Conservation (phyloP, 2,797 vertebrate genomes). For the Acanthurus leucopareius region DNA sequence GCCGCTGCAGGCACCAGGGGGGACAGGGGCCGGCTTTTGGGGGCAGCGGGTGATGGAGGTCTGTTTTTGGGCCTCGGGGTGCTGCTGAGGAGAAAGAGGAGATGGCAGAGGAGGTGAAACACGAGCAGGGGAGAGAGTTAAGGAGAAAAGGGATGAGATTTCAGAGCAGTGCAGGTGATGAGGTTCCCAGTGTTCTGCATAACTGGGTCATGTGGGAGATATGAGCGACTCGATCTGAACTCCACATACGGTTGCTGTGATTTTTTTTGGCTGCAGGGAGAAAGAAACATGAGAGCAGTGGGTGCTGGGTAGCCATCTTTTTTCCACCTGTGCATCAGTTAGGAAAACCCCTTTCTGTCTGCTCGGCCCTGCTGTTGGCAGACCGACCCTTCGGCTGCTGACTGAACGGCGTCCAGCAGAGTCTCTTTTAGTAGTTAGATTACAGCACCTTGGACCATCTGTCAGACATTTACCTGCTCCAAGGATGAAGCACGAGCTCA, state of each 20-base stretch:
- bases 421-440: constrained; percentile 41
- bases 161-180: constrained; percentile 1
- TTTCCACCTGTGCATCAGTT: constrained; percentile 15
- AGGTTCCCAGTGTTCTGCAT: constrained; percentile 11
- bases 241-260: constrained; percentile 9
- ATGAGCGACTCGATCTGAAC: constrained; percentile 24
- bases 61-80: constrained; percentile 87
- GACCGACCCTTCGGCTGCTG: constrained; percentile 11
- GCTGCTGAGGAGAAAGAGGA: constrained; percentile 53
- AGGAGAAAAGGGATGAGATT: background rate
- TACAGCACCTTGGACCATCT: constrained; percentile 53
- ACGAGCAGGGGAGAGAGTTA: background rate
- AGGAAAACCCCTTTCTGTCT: constrained; percentile 44
- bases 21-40: constrained; percentile 88
- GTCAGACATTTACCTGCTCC: constrained; percentile 51
- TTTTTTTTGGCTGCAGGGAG: constrained; percentile 25
- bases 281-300: constrained; percentile 33
- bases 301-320: constrained; percentile 15
- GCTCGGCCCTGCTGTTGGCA: constrained; percentile 26
- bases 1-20: constrained; percentile 77
- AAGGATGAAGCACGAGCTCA: constrained; percentile 12
- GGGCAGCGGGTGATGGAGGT: constrained; percentile 88
- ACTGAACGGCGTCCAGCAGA: constrained; percentile 37
- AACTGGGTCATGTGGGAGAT: constrained; percentile 60
- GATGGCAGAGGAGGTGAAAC: background rate